Conservation (phyloP, 2,113 vertebrate genomes). For the Clarias gariepinus region DNA sequence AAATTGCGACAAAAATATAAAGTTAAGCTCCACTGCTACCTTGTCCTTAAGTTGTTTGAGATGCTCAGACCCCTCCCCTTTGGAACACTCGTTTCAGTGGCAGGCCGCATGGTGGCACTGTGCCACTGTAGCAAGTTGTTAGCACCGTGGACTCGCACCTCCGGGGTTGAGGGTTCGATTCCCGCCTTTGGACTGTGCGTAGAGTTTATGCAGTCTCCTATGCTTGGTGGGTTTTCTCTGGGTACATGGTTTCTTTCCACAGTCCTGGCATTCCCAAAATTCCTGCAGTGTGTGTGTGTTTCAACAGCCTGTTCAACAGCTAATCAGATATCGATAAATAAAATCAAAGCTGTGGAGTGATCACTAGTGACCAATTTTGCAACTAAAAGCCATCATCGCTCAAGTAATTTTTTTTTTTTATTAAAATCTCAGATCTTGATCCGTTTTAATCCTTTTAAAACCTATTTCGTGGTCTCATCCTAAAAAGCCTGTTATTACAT, state of each 20-base stretch:
- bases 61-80: not conserved
- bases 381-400: no score
- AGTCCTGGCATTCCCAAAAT: no score
- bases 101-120: no score
- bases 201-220: no score
- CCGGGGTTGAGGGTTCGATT: no score
- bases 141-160: no score
- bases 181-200: no score
- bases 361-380: not conserved
- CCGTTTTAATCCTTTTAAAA: not conserved
- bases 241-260: no score
- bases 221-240: no score
- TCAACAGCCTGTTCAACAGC: not conserved
- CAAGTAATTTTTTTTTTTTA: not conserved
- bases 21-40: not conserved
- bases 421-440: not conserved
- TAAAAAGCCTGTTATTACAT: slow-evolving; percentile 1
- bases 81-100: no score
- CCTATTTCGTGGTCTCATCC: not conserved
- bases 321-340: not conserved
- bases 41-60: not conserved
- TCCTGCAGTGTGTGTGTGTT: no score
- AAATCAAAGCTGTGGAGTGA: not conserved
- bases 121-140: no score
- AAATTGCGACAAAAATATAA: not conserved